Conservation (phyloP, 2,113 vertebrate species). For the Sialia sialis region DNA sequence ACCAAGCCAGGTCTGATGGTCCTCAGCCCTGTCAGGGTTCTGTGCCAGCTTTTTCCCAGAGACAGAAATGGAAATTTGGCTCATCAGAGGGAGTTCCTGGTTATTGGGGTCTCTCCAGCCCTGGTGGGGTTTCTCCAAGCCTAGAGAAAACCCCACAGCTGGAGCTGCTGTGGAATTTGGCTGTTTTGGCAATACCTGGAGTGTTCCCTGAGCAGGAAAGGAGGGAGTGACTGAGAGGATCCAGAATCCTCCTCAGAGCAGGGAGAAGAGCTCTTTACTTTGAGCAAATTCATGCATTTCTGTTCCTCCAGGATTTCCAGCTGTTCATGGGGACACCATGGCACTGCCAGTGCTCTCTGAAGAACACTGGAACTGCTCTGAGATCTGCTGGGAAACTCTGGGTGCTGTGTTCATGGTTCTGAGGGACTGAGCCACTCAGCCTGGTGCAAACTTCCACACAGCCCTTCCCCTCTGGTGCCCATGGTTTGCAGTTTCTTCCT, state of each 20-base stretch:
- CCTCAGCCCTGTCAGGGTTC: neutral
- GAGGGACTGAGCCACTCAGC: neutral
- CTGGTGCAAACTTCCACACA: neutral
- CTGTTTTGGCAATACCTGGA: neutral
- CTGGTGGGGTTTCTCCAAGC: neutral
- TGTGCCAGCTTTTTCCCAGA: neutral
- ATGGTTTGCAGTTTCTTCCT: neutral
- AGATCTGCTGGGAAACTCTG: neutral
- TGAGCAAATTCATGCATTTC: neutral
- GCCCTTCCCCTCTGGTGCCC: neutral
- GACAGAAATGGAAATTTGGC: neutral
- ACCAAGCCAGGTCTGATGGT: neutral
- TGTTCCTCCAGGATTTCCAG: rapidly evolving
- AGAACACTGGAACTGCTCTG: neutral
- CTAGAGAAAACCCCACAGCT: neutral
- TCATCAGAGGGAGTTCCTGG: neutral
- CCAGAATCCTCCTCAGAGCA: neutral
- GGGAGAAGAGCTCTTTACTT: neutral
- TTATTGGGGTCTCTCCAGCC: neutral
- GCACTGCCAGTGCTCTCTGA: neutral
- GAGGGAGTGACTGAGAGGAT: neutral
- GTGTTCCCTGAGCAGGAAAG: neutral
- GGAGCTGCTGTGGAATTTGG: neutral
- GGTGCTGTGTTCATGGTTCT: neutral
- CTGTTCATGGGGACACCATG: rapidly evolving